phyloP scores from a whole-genome alignment of 2,797 vertebrate species.

The Bovichtus variegatus region DNA sequence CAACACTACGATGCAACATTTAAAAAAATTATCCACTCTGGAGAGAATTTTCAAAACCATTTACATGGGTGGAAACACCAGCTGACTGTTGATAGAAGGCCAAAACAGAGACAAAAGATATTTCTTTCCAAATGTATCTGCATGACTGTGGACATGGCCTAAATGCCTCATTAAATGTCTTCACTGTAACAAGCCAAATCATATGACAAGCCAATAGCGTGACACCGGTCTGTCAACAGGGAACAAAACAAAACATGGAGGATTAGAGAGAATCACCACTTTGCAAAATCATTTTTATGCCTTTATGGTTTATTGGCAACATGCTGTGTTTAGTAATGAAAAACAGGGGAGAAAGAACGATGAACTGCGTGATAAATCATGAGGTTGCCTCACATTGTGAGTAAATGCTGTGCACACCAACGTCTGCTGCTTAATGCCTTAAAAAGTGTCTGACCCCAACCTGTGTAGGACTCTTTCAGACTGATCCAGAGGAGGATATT shows the following conservation, averaged over 20 bases:
- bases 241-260: background rate
- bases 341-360: conserved; percentile 11
- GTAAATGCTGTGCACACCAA: background rate
- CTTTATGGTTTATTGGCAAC: conserved; percentile 31
- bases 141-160: conserved; percentile 11
- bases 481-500: background rate
- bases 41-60: background rate
- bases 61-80: background rate
- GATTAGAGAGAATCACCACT: background rate
- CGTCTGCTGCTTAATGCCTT: background rate
- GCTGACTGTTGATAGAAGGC: background rate
- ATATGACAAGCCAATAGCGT: background rate
- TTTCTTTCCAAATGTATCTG: background rate
- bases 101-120: background rate
- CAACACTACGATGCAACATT: background rate
- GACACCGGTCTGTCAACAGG: conserved; percentile 3
- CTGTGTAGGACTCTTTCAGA: conserved; percentile 8
- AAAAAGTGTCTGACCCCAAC: conserved; percentile 13
- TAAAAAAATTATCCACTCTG: no score
- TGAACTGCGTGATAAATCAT: conserved; percentile 13
- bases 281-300: conserved; percentile 29
- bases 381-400: background rate
- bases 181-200: conserved; percentile 18
- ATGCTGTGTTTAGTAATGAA: conserved; percentile 41
- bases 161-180: conserved; percentile 25